phyloP scores from a whole-genome alignment of 2,888 invertebrate species.

The Crioceris asparagi region DNA sequence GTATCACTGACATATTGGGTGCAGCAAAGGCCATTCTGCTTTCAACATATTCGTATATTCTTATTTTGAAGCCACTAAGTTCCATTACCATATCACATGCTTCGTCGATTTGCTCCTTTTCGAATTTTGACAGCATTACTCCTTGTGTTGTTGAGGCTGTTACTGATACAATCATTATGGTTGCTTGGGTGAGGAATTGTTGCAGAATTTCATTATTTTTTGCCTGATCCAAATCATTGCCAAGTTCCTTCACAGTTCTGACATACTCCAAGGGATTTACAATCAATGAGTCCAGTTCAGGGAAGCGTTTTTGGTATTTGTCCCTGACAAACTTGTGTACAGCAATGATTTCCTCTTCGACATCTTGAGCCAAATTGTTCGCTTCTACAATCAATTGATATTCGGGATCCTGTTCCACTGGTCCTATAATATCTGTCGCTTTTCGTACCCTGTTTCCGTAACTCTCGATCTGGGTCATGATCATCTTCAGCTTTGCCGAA shows the following conservation, averaged over 20 bases:
- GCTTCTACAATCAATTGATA: not conserved
- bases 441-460: too few species aligned
- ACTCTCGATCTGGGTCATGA: too few species aligned
- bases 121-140: not conserved
- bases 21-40: not conserved
- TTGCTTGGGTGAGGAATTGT: not conserved
- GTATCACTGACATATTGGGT: not conserved
- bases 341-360: not conserved
- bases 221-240: not conserved
- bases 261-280: not conserved
- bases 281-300: not conserved
- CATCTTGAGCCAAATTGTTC: not conserved
- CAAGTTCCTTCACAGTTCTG: not conserved
- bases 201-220: not conserved
- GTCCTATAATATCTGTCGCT: not conserved
- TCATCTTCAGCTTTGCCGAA: too few species aligned
- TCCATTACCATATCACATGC: not conserved
- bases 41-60: not conserved
- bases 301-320: not conserved
- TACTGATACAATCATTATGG: not conserved
- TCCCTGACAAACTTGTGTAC: not conserved
- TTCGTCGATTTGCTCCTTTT: not conserved
- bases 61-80: not conserved
- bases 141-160: not conserved
- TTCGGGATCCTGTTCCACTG: not conserved